Evolutionary conservation across 2,888 invertebrate genomes (phyloP), one percentile per base, ranked within the genome.

Genomic region (Dynastes grantii): DNA sequence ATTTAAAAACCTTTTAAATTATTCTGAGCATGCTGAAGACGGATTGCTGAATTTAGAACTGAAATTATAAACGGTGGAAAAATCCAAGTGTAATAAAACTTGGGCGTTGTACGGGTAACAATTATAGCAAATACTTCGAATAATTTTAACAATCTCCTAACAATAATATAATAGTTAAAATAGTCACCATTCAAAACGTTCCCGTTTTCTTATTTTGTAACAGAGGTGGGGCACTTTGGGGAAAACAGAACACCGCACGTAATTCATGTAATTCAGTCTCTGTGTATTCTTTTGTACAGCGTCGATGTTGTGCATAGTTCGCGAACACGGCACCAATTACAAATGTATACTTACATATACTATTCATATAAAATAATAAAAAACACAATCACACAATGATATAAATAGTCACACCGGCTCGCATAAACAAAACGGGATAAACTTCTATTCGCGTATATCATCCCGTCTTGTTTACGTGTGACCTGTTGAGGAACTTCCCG

Each of bases 101-200:
- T 70, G 77, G 77, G 79, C 79, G 77, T 37, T 77, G 79, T 79
- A 77, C 77, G 73, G 61, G 79, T 68, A 79, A 79, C 71, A 77
- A 77, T 76, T 76, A 76, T 67, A 79, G 79, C 75, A 79, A 79
- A 79, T 79, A 79, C 77, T 80, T 78, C 81, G 83, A 87, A 86
- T 85, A 88, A 87, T 86, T 87, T 88, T 86, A 88, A 89, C 89
- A 89, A 89, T 88, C 89, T 87, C 88, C 88, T 89, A 89, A 88
- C 88, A 88, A 88, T 88, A 87, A 88, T 87, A 87, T 87, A 87
- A 87, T 87, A 87, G 87, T 88, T 87, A 87, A 88, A 82, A 86
- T 84, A 85, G 86, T 86, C 85, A 81, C 83, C 85, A 86, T 84
- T 86, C 86, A 86, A 86, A 86, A 85, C 86, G 76, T 78, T 76